Evolutionary conservation across 2,888 invertebrate genomes (phyloP), one percentile per base, ranked within the genome.

Genomic region (Caenorhabditis uteleia): DNA sequence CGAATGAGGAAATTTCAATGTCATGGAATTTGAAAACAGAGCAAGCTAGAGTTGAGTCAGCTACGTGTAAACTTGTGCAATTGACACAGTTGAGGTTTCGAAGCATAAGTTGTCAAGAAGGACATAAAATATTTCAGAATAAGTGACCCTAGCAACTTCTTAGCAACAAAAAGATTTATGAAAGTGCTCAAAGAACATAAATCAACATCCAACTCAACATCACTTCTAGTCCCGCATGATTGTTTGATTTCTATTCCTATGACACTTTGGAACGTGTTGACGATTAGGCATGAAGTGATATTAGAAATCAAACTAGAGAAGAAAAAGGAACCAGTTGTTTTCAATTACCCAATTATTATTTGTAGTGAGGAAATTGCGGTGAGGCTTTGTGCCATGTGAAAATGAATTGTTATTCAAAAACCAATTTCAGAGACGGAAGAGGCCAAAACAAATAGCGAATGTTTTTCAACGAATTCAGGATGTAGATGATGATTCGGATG

Each of bases 401-500:
- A 47, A 25, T 4, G 18, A 10, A 36, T 7, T 14, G 21, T 16
- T 26, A 39, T 20, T 40, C n/a, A 21, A 18, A 36, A 18, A n/a
- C 20, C 36, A 23, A 12, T 62, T 62, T 27, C 29, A 64, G 64
- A 58, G 58, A 12, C 53, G 58, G 8, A 57, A 57, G 23, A 48
- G 50, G 6, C 55, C 55, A 20, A 27, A 43, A 18, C 47, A 34
- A 31, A 25, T 43, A 12, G 27, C 48, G 21, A 42, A 39, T 23
- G 51, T 69, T 31, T 66, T 62, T 45, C 43, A 43, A 33, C 42
- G 76, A 26, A 46, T 68, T 10, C 49, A 65, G 40, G 74, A 74
- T 61, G 59, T 65, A 34, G 70, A 72, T 42, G 76, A 74, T 53
- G 76, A 72, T 54, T 59, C 67, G n/a, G 74, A 64, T 29, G 75